Base-by-base conservation (phyloP, 2,113 vertebrate genomes). In the Cryptotis parvus region DNA sequence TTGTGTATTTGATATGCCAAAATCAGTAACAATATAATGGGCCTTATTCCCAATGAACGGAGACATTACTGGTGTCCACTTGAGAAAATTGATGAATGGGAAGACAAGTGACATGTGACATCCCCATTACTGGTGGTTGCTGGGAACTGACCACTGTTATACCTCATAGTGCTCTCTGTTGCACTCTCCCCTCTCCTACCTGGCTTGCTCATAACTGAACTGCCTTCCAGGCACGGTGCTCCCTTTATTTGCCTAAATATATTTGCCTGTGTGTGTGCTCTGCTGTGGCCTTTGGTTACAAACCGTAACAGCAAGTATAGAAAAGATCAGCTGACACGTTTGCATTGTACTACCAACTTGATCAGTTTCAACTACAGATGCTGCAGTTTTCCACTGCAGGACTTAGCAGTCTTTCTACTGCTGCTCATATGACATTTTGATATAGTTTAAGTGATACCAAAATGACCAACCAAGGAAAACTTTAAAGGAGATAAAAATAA, bases 311-410 rank as follows among this genome's bases (percentile, higher is more conserved):
- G 61, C 61, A 79, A 69, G 16, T 22, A 29, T 61, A 31, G 58
- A 70, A 83, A 90, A 95, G 83, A 72, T 83, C 91, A 92, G 22
- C 27, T 41, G 76, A 63, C 86, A 90, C 66, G 84, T 88, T 49
- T 11, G 45, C 82, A 84, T 85, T 72, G 70, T 76, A 31, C 31
- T 55, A 15, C 35, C 33, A 81, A 29, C 61, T 20, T 90, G 52
- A 41, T 79, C 68, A 41, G 31, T 37, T 74, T 66, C 73, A 58
- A 91, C 78, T 49, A 55, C 20, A 69, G 43, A 49, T 29, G 39
- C 39, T 55, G 9, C 39, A 20, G 10, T 49, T 82, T 80, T 26
- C n/a, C 26, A 29, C 49, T n/a, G 8, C 35, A 69, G 77, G 31
- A 0, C 27, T 86, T 76, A 55, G 70, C 43, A 83, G 6, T 43